Base-by-base conservation (phyloP, 2,888 invertebrate species). In the Nephrocerus scutellatus region DNA sequence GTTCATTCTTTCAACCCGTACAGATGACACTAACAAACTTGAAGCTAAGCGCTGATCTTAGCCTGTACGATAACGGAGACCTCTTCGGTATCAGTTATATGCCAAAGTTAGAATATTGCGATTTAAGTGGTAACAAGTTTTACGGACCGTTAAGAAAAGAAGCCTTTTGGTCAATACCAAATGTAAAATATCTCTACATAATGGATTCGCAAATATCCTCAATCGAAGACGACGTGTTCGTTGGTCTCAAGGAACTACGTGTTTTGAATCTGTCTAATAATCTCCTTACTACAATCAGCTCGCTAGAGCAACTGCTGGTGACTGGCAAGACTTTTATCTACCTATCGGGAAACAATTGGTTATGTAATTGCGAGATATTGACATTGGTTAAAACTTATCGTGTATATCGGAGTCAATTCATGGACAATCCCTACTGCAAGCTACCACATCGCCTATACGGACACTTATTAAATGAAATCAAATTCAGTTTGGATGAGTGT, bases 1-100 rank as follows among this genome's bases (percentile, higher is more conserved):
- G 57, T 14, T 48, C 53, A 3, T 56, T 65, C 20, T 49, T 65
- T 26, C 64, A 63, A 28, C 62, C 65, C 1, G 53, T 65, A 0
- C 61, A 62, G 37, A 37, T 48, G 3, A 58, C 59, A 0, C 43
- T 65, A 3, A 42, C 42, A 2, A 49, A 52, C 12, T 38, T 65
- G 4, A 46, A 42, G n/a, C 26, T 65, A 3, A 55, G 54, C 40
- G 47, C 47, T 2, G 51, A 52, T 10, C 35, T 60, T 0, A 10
- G 8, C 1, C 46, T 59, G 3, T 22, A 41, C 0, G 50, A 53
- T 13, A 37, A 48, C 7, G 37, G 44, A 2, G 55, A 47, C 21
- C 31, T 56, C 4, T 63, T 65, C 25, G 57, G 55, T 5, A 51
- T 53, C 4, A 54, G 54, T 10, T 21, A 31, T 24, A 40, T 65